Evolutionary conservation across 2,113 vertebrate species (phyloP).

Genomic region (Hypocryptadius cinnamomeus): DNA sequence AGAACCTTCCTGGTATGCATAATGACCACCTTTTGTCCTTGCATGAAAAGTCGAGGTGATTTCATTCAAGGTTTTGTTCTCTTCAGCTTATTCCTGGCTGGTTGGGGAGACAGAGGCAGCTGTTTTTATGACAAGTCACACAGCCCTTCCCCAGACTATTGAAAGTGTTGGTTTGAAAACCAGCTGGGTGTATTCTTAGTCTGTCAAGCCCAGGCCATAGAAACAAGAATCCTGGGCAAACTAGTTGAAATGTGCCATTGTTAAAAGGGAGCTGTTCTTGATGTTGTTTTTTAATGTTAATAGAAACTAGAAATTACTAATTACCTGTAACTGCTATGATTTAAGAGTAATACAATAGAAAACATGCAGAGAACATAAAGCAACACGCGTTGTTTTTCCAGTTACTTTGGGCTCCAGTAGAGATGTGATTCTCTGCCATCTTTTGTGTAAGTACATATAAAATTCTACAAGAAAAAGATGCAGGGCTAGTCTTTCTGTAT

Average conservation of each 20-base stretch:
- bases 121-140: constrained; percentile 70
- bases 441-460: not conserved
- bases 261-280: constrained; percentile 54
- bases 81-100: constrained; percentile 74
- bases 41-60: constrained; percentile 78
- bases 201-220: constrained; percentile 63
- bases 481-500: not conserved
- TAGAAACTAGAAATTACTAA: constrained; percentile 50
- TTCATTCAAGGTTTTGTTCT: constrained; percentile 79
- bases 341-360: constrained; percentile 14
- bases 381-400: rapidly evolving
- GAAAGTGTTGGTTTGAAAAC: constrained; percentile 66
- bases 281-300: constrained; percentile 39
- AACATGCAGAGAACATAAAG: not conserved
- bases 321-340: constrained; percentile 44
- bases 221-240: constrained; percentile 58
- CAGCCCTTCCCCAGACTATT: constrained; percentile 60
- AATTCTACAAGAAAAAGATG: not conserved
- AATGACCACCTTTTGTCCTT: constrained; percentile 80
- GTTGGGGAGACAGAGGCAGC: constrained; percentile 74
- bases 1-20: constrained; percentile 80
- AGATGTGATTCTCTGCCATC: not conserved
- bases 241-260: constrained; percentile 46
- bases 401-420: not conserved
- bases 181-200: constrained; percentile 69